Evolutionary conservation across 2,888 invertebrate species (phyloP).

Genomic region (Polyommatus iphigenia): DNA sequence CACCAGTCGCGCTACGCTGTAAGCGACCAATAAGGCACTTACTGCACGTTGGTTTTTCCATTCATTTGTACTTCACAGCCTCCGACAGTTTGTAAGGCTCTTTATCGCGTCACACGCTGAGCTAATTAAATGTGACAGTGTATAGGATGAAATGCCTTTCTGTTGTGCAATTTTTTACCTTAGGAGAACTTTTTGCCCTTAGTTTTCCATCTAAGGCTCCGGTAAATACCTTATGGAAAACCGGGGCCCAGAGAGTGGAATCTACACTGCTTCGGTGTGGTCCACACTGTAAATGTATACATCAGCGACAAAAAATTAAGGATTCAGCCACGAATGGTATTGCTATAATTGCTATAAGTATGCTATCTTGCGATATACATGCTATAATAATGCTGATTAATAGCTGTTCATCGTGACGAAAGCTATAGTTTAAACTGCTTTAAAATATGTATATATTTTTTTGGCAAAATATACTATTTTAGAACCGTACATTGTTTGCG

Average conservation of each 20-base stretch:
- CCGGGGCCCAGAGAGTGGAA: background rate
- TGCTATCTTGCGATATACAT: too few relatives aligned
- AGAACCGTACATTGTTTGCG: too few relatives aligned
- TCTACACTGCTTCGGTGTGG: background rate
- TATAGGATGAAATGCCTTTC: background rate
- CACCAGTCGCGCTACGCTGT: background rate
- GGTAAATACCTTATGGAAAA: background rate
- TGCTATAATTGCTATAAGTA: too few relatives aligned
- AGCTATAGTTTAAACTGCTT: too few relatives aligned
- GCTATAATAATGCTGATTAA: too few relatives aligned
- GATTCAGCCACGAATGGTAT: too few relatives aligned
- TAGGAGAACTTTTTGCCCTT: background rate
- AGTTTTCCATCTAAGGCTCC: background rate
- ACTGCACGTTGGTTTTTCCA: constrained; percentile 35
- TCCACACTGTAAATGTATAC: too few relatives aligned
- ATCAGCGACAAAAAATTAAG: too few relatives aligned
- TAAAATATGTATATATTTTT: too few relatives aligned
- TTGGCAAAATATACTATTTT: too few relatives aligned
- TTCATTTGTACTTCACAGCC: constrained; percentile 23
- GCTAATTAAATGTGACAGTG: constrained; percentile 20
- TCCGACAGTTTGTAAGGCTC: constrained; percentile 19
- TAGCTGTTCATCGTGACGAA: too few relatives aligned
- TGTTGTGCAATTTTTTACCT: background rate
- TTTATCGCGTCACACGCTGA: constrained; percentile 23
- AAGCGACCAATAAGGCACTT: constrained; percentile 30